A percentile compares a stretch with the other conserved stretches of the same genome.
Conservation (phyloP, 2,113 vertebrate genomes). For the Ia io region DNA sequence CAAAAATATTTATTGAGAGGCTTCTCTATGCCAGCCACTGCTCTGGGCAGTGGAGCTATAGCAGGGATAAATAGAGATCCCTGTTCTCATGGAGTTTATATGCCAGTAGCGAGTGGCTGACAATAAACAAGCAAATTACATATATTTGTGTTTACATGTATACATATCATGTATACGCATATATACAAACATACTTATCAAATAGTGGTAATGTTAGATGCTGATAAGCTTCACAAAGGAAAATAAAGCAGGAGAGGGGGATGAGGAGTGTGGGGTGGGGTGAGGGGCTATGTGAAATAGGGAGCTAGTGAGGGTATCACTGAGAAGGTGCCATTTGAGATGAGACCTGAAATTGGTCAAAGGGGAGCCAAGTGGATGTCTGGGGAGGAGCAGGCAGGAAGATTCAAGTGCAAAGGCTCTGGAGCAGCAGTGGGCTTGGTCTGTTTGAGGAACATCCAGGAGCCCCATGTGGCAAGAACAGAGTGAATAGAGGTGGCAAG, state of each 20-base stretch:
- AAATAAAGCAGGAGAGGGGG: not conserved
- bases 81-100: not conserved
- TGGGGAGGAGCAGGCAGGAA: not conserved
- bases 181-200: not conserved
- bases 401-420: not conserved
- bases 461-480: not conserved
- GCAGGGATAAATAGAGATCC: not conserved
- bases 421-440: not conserved
- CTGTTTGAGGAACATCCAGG: not conserved
- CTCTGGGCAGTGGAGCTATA: not conserved
- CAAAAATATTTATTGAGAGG: not conserved
- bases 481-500: not conserved
- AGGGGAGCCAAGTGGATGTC: rapidly evolving
- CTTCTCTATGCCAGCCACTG: not conserved
- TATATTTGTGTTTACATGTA: too few species aligned
- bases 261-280: not conserved
- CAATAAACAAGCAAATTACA: not conserved
- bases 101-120: not conserved
- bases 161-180: not conserved
- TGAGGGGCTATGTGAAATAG: not conserved
- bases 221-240: not conserved
- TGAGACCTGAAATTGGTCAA: not conserved
- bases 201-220: not conserved
- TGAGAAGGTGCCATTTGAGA: not conserved
- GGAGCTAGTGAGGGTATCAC: not conserved